Base-by-base conservation (phyloP, 1,140 invertebrate species). In the Wiebesia pumilae region DNA sequence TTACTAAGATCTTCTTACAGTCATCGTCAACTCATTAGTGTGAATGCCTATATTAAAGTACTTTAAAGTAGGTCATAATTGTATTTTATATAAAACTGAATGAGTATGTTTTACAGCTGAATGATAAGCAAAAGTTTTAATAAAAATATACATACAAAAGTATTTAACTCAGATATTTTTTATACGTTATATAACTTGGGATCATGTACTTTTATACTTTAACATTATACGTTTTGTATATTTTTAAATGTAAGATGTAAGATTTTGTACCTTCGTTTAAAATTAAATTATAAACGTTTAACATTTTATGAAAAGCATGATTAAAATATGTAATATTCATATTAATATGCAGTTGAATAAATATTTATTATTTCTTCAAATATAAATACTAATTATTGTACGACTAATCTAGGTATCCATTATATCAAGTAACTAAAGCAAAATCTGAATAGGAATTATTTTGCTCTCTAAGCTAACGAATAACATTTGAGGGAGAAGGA, bases 311-410 rank as follows among this genome's bases (percentile, higher is more conserved):
- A 40, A 21, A 78, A 65, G 33, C 40, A 19, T 27, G 33, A 65
- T 58, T 77, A 75, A 78, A 78, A 78, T 47, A 43, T 67, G n/a
- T 40, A 75, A 75, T 65, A 47, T 78, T 40, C 7, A 62, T 51
- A 54, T 83, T 54, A 2, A n/a, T 58, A 47, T 69, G 12, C 38
- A 83, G 78, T 51, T 69, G 33, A 83, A 83, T 58, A 78, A 87
- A 84, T 83, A 81, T 81, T 73, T 54, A 80, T 82, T 81, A 84
- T 83, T 83, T 54, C 7, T 71, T 62, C 54, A 78, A 24, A 43
- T 7, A 78, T 58, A 47, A 43, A 78, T 3, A 0, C 7, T 12
- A 38, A 58, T 58, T 78, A 78, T 43, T 77, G 24, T 54, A 78
- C 33, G 14, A 51, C 16, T 30, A 51, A 0, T 30, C 73, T 54